Evolutionary conservation across 2,113 vertebrate genomes (phyloP).

Genomic region (Hemibagrus wyckioides): DNA sequence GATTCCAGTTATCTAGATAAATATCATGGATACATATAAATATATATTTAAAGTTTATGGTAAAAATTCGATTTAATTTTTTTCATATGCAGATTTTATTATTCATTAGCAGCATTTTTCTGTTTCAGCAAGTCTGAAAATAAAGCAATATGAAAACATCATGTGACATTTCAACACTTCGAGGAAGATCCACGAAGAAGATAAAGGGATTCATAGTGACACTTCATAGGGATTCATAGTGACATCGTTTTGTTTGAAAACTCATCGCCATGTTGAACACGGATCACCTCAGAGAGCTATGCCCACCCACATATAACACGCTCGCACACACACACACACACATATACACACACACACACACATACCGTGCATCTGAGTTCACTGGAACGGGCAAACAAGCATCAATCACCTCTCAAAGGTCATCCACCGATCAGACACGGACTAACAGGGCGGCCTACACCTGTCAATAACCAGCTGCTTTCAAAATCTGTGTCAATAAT

Average conservation of each 20-base stretch:
- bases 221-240: neutral
- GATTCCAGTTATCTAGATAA: neutral
- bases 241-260: neutral
- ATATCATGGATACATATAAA: neutral
- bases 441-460: neutral
- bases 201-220: neutral
- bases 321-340: conserved; percentile 22
- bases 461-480: neutral
- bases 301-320: conserved; percentile 2
- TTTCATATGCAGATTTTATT: too few relatives aligned
- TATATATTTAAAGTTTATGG: neutral
- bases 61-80: too few relatives aligned
- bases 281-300: neutral
- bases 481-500: conserved; percentile 2
- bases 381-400: conserved; percentile 65
- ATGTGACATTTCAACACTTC: neutral
- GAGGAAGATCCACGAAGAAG: neutral
- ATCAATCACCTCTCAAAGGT: conserved; percentile 58
- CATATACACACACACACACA: conserved; percentile 20
- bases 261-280: neutral
- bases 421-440: conserved; percentile 53
- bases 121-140: neutral
- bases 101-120: neutral
- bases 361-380: conserved; percentile 38
- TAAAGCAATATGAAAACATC: neutral